Conservation (phyloP, 1,140 invertebrate species). For the Bilobella aurantiaca region DNA sequence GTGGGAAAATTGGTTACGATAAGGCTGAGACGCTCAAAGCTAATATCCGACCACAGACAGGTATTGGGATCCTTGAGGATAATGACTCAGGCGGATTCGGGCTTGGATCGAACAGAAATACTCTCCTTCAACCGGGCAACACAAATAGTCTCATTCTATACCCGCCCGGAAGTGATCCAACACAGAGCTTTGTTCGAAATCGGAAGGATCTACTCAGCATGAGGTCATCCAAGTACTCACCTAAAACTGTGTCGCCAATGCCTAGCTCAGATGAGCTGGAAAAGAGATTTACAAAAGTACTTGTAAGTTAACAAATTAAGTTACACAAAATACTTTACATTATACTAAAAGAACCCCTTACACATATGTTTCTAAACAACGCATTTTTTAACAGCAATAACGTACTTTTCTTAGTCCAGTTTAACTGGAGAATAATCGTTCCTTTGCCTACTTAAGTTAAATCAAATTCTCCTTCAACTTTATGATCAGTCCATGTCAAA, state of each 20-base stretch:
- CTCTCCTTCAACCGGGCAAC: background rate
- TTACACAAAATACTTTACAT: too few species aligned
- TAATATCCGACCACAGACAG: slow-evolving; percentile 26
- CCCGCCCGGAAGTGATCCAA: slow-evolving; percentile 7
- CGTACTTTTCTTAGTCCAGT: too few species aligned
- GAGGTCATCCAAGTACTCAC: slow-evolving; percentile 33
- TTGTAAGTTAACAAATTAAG: slow-evolving; percentile 56
- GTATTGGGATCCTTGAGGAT: slow-evolving; percentile 17
- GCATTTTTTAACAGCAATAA: too few species aligned
- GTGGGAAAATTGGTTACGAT: background rate
- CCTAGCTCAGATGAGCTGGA: slow-evolving; percentile 79
- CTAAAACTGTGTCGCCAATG: slow-evolving; percentile 51
- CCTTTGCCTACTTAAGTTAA: too few species aligned
- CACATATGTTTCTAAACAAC: too few species aligned
- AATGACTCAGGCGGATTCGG: slow-evolving; percentile 16
- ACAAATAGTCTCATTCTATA: slow-evolving; percentile 8
- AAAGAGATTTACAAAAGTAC: slow-evolving; percentile 82
- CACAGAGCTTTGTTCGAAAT: slow-evolving; percentile 29
- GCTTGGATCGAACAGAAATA: background rate
- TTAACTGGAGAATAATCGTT: too few species aligned
- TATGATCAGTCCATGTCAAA: too few species aligned
- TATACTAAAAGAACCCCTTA: too few species aligned
- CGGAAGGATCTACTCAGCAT: slow-evolving; percentile 33
- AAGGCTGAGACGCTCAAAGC: slow-evolving; percentile 16
- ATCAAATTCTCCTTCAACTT: too few species aligned